Percentiles rank a stretch among this genome's conserved stretches.
Conservation (phyloP, 2,888 invertebrate genomes). For the Cyaniris semiargus region DNA sequence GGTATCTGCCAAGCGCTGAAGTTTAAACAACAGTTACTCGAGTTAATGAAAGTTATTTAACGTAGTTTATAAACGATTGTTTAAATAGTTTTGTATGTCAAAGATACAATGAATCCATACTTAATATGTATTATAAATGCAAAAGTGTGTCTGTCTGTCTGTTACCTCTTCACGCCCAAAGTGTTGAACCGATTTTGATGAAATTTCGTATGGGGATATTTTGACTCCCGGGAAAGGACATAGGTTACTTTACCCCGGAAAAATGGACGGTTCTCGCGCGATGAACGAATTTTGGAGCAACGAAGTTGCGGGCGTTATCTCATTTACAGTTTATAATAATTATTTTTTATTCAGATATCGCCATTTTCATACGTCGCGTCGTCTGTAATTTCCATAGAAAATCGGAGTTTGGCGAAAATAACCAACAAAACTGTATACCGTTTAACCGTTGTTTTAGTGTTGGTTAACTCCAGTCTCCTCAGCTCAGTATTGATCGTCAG, state of each 20-base stretch:
- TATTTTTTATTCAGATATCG: no score
- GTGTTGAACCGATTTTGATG: background rate
- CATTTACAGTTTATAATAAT: no score
- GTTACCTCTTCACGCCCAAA: background rate
- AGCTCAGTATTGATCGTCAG: constrained; percentile 6
- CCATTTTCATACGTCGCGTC: background rate
- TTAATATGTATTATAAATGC: no score
- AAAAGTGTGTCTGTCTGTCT: background rate
- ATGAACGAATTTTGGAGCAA: background rate
- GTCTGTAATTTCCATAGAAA: background rate
- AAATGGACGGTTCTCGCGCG: background rate
- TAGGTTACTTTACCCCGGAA: background rate
- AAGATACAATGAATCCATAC: no score
- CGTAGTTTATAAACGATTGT: background rate
- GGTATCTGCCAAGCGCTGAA: background rate
- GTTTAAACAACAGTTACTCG: background rate
- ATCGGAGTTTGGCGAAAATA: background rate
- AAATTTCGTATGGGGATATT: no score
- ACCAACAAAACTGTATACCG: background rate
- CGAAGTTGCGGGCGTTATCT: background rate
- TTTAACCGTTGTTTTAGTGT: background rate
- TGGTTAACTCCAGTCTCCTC: background rate
- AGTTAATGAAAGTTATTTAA: background rate
- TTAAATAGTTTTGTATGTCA: background rate
- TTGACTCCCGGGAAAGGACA: no score